A percentile compares a stretch with the other conserved stretches of the same genome.
Conservation (phyloP, 2,113 vertebrate genomes). For the Catharus fuscescens region DNA sequence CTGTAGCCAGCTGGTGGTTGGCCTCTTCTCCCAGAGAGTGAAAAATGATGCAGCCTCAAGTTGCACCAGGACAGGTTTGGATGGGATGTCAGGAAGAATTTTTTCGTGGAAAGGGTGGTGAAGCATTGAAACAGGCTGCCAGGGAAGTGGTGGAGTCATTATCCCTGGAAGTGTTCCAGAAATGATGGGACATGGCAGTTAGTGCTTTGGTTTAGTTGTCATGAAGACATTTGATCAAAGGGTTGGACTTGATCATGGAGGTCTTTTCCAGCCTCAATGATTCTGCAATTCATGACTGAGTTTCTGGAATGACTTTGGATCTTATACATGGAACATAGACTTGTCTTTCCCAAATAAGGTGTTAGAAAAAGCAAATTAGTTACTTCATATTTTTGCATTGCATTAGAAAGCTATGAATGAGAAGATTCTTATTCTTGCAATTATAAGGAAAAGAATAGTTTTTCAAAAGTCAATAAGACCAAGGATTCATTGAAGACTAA, state of each 20-base stretch:
- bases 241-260: background rate
- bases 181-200: background rate
- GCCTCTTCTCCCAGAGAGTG: background rate
- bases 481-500: background rate
- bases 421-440: background rate
- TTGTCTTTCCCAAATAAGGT: background rate
- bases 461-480: background rate
- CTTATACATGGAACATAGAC: background rate
- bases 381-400: background rate
- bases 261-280: background rate
- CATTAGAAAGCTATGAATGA: background rate
- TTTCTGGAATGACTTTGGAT: background rate
- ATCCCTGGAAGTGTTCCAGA: background rate
- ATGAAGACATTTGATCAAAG: background rate
- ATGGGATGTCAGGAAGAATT: background rate
- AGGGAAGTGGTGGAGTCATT: background rate
- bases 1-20: rapidly evolving
- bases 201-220: background rate
- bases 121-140: background rate
- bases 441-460: background rate
- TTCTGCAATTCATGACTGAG: background rate
- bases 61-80: background rate
- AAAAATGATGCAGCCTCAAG: background rate
- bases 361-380: background rate
- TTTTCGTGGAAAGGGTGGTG: background rate